Conservation (phyloP, 1,140 invertebrate species). For the Drosophila funebris region DNA sequence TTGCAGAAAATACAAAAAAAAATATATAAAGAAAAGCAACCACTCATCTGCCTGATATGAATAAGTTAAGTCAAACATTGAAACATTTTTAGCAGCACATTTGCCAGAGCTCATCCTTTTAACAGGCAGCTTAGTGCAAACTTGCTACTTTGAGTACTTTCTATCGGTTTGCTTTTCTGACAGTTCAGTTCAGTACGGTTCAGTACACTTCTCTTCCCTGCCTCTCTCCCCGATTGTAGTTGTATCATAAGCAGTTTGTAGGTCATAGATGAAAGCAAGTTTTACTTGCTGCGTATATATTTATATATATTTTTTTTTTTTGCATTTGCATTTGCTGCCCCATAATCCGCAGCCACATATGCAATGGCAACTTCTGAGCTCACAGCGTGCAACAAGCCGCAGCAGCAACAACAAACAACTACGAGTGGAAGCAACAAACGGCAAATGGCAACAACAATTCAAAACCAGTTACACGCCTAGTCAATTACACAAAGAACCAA, state of each 20-base stretch:
- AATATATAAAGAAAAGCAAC: too few species aligned
- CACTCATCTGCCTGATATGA: background rate
- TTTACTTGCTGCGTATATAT: slow-evolving; percentile 5
- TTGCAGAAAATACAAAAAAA: background rate
- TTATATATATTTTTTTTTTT: too few species aligned
- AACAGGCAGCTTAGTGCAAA: slow-evolving; percentile 27
- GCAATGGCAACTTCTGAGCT: slow-evolving; percentile 1
- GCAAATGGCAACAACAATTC: slow-evolving; percentile 46
- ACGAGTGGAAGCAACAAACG: background rate
- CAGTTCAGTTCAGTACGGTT: slow-evolving; percentile 1
- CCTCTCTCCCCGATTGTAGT: background rate
- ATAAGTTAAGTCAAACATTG: slow-evolving; percentile 12
- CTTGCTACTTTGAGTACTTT: slow-evolving; percentile 21
- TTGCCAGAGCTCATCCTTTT: slow-evolving; percentile 29
- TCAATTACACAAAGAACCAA: slow-evolving; percentile 54
- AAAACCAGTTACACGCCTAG: slow-evolving; percentile 67
- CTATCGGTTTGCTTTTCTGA: slow-evolving; percentile 21
- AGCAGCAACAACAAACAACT: slow-evolving; percentile 12
- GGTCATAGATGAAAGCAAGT: slow-evolving; percentile 56
- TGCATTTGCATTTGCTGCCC: slow-evolving; percentile 29
- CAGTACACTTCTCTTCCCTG: background rate
- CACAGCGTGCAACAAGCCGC: slow-evolving; percentile 7
- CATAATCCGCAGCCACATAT: slow-evolving; percentile 22
- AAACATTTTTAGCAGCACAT: slow-evolving; percentile 17
- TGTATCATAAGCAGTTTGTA: slow-evolving; percentile 22